These are phyloP conservation scores for Carterocephalus palaemon DNA, from an alignment of 2,888 invertebrate species.

Conservation along the genomic window DNA sequence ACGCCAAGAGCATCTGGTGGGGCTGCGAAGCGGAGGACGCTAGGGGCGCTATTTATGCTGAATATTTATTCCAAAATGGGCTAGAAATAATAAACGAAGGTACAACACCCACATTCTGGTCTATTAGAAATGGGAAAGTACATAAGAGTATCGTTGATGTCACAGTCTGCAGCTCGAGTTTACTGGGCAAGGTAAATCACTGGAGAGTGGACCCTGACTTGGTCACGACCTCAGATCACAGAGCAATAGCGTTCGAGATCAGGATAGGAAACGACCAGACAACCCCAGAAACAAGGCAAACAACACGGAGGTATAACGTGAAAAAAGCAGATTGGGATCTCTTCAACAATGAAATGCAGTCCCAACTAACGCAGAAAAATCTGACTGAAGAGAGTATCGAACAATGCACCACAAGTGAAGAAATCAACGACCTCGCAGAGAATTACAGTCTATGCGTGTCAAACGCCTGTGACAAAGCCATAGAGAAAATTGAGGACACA, in stretches of 20 bases:
- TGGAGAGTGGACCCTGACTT: slow-evolving; percentile 2
- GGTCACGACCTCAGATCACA: neutral
- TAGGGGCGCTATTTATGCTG: neutral
- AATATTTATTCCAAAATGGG: neutral
- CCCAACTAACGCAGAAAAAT: too few species aligned
- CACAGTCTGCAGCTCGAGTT: neutral
- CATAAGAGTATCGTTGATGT: slow-evolving; percentile 2
- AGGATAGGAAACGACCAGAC: neutral
- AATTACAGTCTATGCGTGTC: too few species aligned
- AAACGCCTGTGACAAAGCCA: too few species aligned
- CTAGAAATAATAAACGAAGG: slow-evolving; percentile 5
- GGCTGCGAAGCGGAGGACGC: slow-evolving; percentile 5
- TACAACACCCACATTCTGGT: neutral
- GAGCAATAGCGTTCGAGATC: neutral
- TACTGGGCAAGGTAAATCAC: neutral
- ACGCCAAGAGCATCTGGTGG: slow-evolving; percentile 24
- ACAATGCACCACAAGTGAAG: too few species aligned
- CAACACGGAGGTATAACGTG: neutral
- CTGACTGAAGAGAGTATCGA: too few species aligned
- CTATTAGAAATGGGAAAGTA: neutral
- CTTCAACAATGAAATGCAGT: too few species aligned
- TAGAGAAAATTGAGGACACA: too few species aligned
- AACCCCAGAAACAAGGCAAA: neutral
- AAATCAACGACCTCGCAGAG: too few species aligned
- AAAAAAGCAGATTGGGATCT: too few species aligned